Base-by-base conservation (phyloP, 1,140 invertebrate species). In the Bicyclus anynana region DNA sequence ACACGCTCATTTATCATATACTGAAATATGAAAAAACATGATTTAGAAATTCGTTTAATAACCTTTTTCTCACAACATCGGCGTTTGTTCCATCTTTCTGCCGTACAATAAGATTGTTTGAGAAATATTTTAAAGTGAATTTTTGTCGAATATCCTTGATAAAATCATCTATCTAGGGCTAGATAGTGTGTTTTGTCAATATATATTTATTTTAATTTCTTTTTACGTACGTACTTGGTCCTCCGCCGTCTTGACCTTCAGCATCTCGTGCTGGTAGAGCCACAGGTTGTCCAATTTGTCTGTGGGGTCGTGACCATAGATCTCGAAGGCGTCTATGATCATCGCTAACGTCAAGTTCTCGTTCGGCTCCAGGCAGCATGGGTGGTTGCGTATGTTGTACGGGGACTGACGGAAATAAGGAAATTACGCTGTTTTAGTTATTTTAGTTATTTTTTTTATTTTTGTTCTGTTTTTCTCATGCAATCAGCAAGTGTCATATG, bases 261-360 rank as follows among this genome's bases (percentile, higher is more conserved):
- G 48, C 84, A 87, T 87, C 57, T 87, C 84, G 26, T 77, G 76
- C 66, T 86, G 82, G 53, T 87, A 87, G 0, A 82, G 72, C 74
- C 75, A 80, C 7, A 87, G 59, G 37, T 87, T 79, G 48, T 87
- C 84, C 42, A 87, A 61, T 37, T 87, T 87, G 52, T 87, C 82
- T 0, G 84, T 84, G 1, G 84, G 84, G 42, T 87, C 84, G 53
- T 87, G 84, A 1, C 84, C 84, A 59, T 87, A 87, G 44, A 87
- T 85, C 58, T 87, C 84, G 51, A 83, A 87, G 1, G 84, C 82
- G 50, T 87, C 84, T 37, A 87, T 85, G 50, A 87, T 80, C 84
- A 87, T 87, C 0, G 84, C 82, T 12, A 87, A 67, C 0, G 82
- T 85, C 0, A 85, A 48, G 47, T 87, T 87, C 40, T 84, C 80